Conservation (phyloP, 37 sponge, comb jelly and placozoan species). For the Dysidea cf. avara region DNA sequence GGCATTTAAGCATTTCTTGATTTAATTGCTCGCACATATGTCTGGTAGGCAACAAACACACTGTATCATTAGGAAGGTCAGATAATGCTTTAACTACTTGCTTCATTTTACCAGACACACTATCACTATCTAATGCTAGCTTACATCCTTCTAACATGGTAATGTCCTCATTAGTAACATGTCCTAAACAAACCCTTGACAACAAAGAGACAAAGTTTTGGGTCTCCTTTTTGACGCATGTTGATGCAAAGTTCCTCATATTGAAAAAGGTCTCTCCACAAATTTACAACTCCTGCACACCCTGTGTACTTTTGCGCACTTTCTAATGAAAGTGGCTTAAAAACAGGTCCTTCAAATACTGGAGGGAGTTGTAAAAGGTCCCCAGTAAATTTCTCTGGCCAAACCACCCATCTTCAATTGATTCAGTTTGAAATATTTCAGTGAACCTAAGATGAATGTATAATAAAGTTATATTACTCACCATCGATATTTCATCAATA, state of each 20-base stretch:
- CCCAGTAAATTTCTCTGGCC: constrained; percentile 39
- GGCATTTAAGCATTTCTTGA: constrained; percentile 12
- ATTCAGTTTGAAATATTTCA: constrained; percentile 36
- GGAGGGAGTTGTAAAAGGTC: constrained; percentile 60
- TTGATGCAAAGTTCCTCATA: constrained; percentile 68
- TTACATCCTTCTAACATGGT: neutral
- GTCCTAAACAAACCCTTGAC: constrained; percentile 16
- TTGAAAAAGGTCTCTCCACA: constrained; percentile 31
- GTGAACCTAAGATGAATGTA: constrained; percentile 48
- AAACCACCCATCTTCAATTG: constrained; percentile 11
- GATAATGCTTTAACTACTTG: neutral
- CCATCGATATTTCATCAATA: constrained; percentile 65
- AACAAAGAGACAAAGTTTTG: constrained; percentile 9
- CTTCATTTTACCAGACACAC: no score
- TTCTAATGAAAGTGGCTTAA: neutral
- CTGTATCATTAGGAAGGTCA: neutral
- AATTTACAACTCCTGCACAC: constrained; percentile 13
- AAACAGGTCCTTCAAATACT: constrained; percentile 20
- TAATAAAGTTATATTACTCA: constrained; percentile 25
- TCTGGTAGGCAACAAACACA: constrained; percentile 49
- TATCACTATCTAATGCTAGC: no score
- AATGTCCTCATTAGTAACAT: neutral
- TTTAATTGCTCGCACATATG: constrained; percentile 32
- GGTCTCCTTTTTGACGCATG: constrained; percentile 57
- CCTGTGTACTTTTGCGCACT: neutral